These are phyloP conservation scores for Dasypus novemcinctus DNA, from an alignment of 2,113 vertebrate species.

Conservation along the genomic window DNA sequence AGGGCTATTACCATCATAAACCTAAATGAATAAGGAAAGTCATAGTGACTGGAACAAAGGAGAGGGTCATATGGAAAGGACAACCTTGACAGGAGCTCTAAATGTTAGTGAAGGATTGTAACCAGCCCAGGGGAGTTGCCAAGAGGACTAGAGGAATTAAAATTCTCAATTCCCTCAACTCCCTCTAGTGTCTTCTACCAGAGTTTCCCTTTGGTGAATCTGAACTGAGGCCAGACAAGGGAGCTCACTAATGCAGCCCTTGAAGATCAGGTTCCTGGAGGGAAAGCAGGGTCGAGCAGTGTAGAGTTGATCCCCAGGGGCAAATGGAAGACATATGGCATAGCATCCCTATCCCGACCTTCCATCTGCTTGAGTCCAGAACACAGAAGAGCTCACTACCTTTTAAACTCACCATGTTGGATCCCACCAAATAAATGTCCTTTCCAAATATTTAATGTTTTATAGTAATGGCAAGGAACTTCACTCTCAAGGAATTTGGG, in stretches of 20 bases:
- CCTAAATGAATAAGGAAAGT: background rate
- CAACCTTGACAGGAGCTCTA: no score
- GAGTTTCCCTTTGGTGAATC: background rate
- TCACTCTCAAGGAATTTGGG: constrained; percentile 67
- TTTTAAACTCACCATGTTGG: constrained; percentile 14
- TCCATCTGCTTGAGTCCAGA: background rate
- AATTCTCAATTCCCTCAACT: background rate
- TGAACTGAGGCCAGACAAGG: background rate
- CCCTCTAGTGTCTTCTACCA: background rate
- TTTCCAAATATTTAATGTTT: constrained; percentile 75
- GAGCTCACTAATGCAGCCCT: no score
- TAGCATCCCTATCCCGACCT: background rate
- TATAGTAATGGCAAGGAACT: constrained; percentile 64
- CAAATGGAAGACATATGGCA: background rate
- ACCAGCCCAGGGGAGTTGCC: background rate
- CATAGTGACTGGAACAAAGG: background rate
- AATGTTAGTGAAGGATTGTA: background rate
- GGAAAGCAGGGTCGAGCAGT: background rate
- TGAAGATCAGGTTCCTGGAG: background rate
- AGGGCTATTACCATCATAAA: background rate
- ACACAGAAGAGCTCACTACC: background rate
- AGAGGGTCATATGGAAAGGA: background rate
- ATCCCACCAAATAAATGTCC: constrained; percentile 25
- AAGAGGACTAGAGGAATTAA: background rate
- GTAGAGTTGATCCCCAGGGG: background rate